Conservation (phyloP, 2,888 invertebrate species). For the Tipula lateralis region DNA sequence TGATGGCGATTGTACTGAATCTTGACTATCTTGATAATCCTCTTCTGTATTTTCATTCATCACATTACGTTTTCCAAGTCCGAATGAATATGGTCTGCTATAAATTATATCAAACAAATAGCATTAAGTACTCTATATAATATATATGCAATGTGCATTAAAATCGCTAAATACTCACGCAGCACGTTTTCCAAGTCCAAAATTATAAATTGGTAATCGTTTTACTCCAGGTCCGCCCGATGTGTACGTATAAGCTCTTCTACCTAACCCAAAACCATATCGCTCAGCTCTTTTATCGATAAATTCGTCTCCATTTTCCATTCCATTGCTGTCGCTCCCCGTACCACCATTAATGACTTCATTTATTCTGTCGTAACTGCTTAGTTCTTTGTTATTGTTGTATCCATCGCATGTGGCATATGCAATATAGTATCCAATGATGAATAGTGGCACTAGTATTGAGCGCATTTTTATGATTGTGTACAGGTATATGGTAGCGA, state of each 20-base stretch:
- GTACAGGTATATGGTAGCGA: not conserved
- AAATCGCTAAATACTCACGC: conserved; percentile 32
- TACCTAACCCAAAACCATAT: conserved; percentile 67
- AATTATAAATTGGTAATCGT: conserved; percentile 48
- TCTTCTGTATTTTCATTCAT: conserved; percentile 37
- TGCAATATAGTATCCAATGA: conserved; percentile 32
- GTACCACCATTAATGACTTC: not conserved
- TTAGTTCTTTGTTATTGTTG: not conserved
- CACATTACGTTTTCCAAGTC: conserved; percentile 43
- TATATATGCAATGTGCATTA: not conserved
- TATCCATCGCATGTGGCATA: conserved; percentile 31
- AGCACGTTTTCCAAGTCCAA: conserved; percentile 46
- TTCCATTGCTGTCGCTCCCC: conserved; percentile 34
- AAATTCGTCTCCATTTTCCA: not conserved
- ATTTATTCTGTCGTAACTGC: conserved; percentile 9
- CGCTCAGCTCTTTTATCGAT: conserved; percentile 54
- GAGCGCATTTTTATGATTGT: conserved; percentile 32
- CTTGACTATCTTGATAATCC: conserved; percentile 33
- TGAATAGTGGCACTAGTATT: conserved; percentile 31
- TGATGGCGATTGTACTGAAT: not conserved
- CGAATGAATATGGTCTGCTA: conserved; percentile 46
- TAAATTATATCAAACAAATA: not conserved
- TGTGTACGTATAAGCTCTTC: conserved; percentile 52
- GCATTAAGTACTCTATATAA: not conserved
- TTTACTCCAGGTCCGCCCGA: conserved; percentile 46